Evolutionary conservation across 2,113 vertebrate genomes (phyloP).

Genomic region (Lontra canadensis): DNA sequence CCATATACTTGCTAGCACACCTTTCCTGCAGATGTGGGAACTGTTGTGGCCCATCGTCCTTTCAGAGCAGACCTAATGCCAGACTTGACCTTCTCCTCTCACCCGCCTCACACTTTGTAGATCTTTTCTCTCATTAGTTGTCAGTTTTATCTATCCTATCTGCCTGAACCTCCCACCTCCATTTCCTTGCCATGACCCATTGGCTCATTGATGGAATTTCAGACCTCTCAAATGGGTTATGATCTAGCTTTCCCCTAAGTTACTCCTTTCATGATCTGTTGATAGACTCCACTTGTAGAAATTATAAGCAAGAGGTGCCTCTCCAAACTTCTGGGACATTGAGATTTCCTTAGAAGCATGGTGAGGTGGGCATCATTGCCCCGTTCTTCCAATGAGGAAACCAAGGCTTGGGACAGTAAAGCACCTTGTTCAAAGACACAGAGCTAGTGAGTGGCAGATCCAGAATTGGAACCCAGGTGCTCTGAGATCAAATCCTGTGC

Average conservation of each 20-base stretch:
- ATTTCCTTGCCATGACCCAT: not conserved
- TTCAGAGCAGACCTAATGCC: not conserved
- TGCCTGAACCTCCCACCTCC: not conserved
- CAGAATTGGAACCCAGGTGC: not conserved
- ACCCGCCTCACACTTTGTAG: not conserved
- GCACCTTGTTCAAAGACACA: not conserved
- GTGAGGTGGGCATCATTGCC: not conserved
- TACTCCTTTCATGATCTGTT: not conserved
- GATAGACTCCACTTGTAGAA: not conserved
- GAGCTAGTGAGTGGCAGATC: not conserved
- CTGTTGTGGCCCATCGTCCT: not conserved
- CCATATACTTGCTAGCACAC: not conserved
- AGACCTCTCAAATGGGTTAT: not conserved
- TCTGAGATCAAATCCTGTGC: not conserved
- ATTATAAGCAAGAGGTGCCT: not conserved
- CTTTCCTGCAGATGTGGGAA: not conserved
- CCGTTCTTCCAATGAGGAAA: slow-evolving; percentile 11
- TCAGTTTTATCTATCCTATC: not conserved
- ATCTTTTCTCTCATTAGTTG: not conserved
- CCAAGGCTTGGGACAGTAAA: not conserved
- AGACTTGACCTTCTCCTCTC: not conserved
- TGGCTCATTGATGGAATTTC: not conserved
- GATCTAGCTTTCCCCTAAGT: not conserved
- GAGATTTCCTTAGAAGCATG: not conserved
- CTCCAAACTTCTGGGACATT: not conserved